Conservation (phyloP, 2,113 vertebrate genomes). For the Tyrannus savana region DNA sequence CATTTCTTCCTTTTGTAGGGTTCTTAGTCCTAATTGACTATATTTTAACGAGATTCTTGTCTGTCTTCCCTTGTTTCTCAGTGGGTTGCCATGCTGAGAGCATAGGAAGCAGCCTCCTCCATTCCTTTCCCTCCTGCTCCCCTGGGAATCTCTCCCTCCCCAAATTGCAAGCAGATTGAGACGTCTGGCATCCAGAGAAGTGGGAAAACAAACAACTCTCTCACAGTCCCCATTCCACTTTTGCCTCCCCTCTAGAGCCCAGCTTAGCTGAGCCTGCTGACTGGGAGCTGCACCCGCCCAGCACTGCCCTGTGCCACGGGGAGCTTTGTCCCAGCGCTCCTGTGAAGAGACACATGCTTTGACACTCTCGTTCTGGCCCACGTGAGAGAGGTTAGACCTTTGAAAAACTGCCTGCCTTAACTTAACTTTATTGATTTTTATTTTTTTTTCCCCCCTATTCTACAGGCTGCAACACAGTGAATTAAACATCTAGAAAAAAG, state of each 20-base stretch:
- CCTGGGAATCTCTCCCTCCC: neutral
- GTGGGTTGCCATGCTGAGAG: neutral
- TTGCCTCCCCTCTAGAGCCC: neutral
- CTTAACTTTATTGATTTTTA: neutral
- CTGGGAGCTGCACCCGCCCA: neutral
- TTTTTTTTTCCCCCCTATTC: neutral
- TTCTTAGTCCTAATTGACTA: neutral
- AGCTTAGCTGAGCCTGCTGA: neutral
- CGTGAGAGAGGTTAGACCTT: neutral
- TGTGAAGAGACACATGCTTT: neutral
- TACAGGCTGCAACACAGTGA: neutral
- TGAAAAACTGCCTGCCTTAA: neutral
- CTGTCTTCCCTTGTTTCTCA: constrained; percentile 14
- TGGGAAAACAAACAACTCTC: constrained; percentile 21
- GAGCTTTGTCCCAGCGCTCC: neutral
- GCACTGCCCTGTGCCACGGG: rapidly evolving
- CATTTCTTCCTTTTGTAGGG: neutral
- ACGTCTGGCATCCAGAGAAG: neutral
- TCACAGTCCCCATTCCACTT: neutral
- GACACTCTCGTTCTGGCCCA: neutral
- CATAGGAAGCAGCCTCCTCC: neutral
- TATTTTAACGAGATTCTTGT: neutral
- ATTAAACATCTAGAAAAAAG: neutral
- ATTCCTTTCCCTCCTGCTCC: neutral
- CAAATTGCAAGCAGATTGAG: constrained; percentile 34